Evolutionary conservation across 2,113 vertebrate genomes (phyloP), one percentile per base, ranked within the genome.

Genomic region (Strix uralensis): DNA sequence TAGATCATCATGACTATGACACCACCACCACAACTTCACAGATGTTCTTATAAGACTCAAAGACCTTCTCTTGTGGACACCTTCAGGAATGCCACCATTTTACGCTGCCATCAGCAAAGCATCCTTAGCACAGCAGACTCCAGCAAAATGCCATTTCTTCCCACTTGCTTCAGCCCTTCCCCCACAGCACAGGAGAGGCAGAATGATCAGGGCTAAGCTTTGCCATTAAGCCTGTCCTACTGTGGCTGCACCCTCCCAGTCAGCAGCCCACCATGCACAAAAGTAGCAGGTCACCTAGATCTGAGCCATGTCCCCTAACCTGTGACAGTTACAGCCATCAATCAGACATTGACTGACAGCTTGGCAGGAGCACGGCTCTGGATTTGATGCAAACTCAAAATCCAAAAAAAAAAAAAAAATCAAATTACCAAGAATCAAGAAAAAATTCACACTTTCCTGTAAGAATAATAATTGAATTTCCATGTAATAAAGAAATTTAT

Each of bases 361-460:
- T 9, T 19, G 40, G 36, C 52, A 91, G 29, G 21, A 71, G 8
- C 73, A 34, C 0, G 0, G 40, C 44, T 52, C 71, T 46, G 36
- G 25, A 36, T 10, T 9, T n/a, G 20, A 40, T 6, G 13, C 18
- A 49, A 40, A 40, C 46, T 80, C 2, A 0, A 83, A 72, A 70
- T 23, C 26, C 49, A 77, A 80, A 57, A 3, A 36, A 42, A 3
- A 36, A 42, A 42, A 42, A 13, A 74, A 80, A 90, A 70, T 15
- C 20, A 40, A 79, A 78, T 72, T 79, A 67, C 19, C 38, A 57
- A 87, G 66, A 65, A 91, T 17, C 25, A 71, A 91, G 61, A 18
- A 75, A 89, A 91, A 95, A 62, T 54, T 61, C 86, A 86, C 82
- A 80, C 92, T 90, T 95, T 86, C 58, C 84, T 57, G 0, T 58